Conservation (phyloP, 1,140 invertebrate genomes). For the Drosophila tani region DNA sequence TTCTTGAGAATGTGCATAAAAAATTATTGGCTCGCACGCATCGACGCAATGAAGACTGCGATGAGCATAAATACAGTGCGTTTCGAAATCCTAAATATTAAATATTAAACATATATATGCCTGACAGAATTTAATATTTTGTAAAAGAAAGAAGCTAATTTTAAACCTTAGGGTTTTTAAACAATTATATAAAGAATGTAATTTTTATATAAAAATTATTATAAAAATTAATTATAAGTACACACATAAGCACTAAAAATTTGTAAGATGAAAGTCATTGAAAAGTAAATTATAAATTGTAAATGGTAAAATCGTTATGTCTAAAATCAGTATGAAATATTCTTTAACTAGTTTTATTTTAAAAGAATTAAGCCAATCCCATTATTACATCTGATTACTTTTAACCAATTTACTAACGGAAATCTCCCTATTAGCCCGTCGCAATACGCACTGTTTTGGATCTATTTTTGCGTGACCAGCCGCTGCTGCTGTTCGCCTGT, state of each 20-base stretch:
- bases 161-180: too few relatives aligned
- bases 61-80: slow-evolving; percentile 3
- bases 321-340: too few relatives aligned
- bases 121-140: too few relatives aligned
- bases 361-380: not conserved
- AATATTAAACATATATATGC: not conserved
- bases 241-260: too few relatives aligned
- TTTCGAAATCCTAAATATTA: not conserved
- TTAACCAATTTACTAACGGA: slow-evolving; percentile 5
- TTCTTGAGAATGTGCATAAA: slow-evolving; percentile 57
- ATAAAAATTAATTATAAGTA: too few relatives aligned
- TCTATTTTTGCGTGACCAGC: slow-evolving; percentile 24
- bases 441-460: slow-evolving; percentile 2
- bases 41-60: slow-evolving; percentile 45
- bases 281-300: not conserved
- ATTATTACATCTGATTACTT: slow-evolving; percentile 3
- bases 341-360: not conserved
- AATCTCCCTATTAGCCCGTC: not conserved
- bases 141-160: not conserved
- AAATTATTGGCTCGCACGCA: slow-evolving; percentile 63
- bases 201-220: too few relatives aligned
- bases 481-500: slow-evolving; percentile 44
- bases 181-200: too few relatives aligned
- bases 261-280: not conserved
- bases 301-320: too few relatives aligned